Conservation (phyloP, 2,113 vertebrate species). For the Pitta sordida region DNA sequence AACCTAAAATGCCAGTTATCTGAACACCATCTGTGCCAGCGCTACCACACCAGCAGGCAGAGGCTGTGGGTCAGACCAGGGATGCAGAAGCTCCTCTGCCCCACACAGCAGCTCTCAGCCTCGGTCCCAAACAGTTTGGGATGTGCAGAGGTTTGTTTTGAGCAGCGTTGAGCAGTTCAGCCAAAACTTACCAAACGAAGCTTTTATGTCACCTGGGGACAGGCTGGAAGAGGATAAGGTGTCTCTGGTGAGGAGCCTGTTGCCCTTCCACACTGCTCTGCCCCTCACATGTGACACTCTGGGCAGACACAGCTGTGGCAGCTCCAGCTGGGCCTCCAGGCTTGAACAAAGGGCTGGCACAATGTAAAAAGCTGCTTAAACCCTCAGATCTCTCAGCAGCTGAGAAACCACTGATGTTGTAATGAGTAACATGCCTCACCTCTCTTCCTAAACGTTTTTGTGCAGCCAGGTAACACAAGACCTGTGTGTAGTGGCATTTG, state of each 20-base stretch:
- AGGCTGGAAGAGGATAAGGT: background rate
- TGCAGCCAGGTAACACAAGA: background rate
- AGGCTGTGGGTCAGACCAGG: no score
- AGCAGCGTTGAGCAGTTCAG: background rate
- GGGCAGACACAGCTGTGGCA: background rate
- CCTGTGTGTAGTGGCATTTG: background rate
- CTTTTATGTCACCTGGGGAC: background rate
- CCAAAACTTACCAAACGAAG: background rate
- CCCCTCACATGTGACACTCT: background rate
- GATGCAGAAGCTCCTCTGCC: background rate
- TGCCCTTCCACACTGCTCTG: background rate
- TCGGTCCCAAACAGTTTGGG: background rate
- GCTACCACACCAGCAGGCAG: background rate
- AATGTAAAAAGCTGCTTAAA: background rate
- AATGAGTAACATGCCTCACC: background rate
- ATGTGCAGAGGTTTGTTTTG: background rate
- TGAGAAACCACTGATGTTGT: background rate
- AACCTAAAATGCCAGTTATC: background rate
- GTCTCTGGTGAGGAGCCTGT: rapidly evolving
- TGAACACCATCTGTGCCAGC: background rate
- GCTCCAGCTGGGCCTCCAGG: background rate
- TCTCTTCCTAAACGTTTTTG: background rate
- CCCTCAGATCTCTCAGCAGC: background rate
- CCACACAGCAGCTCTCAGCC: rapidly evolving
- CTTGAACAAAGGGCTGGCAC: background rate